Conservation (phyloP, 2,113 vertebrate species). For the Pseudorectes ferrugineus region DNA sequence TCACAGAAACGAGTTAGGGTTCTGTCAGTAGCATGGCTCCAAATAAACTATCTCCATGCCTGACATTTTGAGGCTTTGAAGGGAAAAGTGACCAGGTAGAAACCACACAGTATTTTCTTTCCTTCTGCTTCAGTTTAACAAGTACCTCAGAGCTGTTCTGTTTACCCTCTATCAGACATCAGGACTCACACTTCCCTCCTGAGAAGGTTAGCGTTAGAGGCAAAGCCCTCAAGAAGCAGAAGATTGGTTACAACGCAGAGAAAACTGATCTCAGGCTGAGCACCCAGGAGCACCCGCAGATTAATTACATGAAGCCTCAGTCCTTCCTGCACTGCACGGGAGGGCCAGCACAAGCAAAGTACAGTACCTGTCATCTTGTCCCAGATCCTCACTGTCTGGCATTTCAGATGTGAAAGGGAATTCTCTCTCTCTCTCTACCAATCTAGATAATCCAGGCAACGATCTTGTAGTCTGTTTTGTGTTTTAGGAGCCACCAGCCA, state of each 20-base stretch:
- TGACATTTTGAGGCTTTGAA: slow-evolving; percentile 9
- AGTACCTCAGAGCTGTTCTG: neutral
- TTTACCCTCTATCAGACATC: neutral
- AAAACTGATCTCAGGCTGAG: neutral
- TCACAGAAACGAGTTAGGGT: neutral
- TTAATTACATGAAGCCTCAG: neutral
- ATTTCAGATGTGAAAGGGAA: slow-evolving; percentile 52
- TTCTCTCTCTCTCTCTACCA: neutral
- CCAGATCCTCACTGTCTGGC: slow-evolving; percentile 68
- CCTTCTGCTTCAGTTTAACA: neutral
- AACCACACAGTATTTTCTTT: neutral
- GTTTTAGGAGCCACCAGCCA: neutral
- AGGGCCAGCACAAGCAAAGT: neutral
- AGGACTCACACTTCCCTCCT: neutral
- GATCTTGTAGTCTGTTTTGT: neutral
- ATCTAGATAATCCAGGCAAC: neutral
- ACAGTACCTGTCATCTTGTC: slow-evolving; percentile 72
- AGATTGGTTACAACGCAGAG: neutral
- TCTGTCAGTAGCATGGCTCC: neutral
- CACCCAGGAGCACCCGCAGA: neutral
- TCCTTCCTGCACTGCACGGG: neutral
- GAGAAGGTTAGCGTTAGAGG: neutral
- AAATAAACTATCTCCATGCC: neutral
- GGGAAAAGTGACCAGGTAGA: neutral
- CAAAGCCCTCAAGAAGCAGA: neutral